Base-by-base conservation (phyloP, 2,113 vertebrate species). In the Muntiacus reevesi region DNA sequence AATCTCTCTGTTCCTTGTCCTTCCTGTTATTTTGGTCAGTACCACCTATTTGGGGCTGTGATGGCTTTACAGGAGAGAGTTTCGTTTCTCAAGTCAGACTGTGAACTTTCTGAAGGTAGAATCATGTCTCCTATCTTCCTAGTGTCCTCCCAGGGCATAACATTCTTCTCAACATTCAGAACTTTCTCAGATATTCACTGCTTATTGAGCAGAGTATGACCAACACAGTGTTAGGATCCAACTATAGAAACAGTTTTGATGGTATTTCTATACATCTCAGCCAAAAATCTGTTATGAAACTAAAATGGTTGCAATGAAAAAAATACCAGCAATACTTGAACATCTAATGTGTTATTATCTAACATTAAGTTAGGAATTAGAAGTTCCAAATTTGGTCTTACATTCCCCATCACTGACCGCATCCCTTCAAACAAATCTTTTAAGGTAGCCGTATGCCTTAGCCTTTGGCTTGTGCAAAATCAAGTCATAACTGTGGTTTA, bases 231-330 rank as follows among this genome's bases (percentile, higher is more conserved):
- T 52, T 71, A 54, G 93, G 87, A 94, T 90, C 67, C 79, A 87
- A 84, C 78, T 57, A 94, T 12, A 92, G 93, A 84, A 89, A 55
- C 2, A 14, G 9, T 84, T 94, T 57, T 81, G 12, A 87, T 45
- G 91, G 5, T 43, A 78, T 57, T 91, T 95, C 60, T 43, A 13
- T 25, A 89, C 21, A 79, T 92, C 89, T 90, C 81, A 92, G 36
- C 50, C 45, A 96, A 74, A 89, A 94, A 90, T 92, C 71, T 92
- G 30, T 84, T 87, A 79, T 33, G n/a, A 78, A 64, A 87, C 92
- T 96, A 50, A 93, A 84, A 64, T 84, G n/a, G 21, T 28, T 92
- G 23, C 30, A 86, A 81, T 52, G 28, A 93, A 84, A 57, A 94
- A 84, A 89, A 94, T 79, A 86, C 4, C 23, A 79, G 43, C 14